phyloP scores from a whole-genome alignment of 2,797 vertebrate genomes.

The Cryptoblepharus egeriae region DNA sequence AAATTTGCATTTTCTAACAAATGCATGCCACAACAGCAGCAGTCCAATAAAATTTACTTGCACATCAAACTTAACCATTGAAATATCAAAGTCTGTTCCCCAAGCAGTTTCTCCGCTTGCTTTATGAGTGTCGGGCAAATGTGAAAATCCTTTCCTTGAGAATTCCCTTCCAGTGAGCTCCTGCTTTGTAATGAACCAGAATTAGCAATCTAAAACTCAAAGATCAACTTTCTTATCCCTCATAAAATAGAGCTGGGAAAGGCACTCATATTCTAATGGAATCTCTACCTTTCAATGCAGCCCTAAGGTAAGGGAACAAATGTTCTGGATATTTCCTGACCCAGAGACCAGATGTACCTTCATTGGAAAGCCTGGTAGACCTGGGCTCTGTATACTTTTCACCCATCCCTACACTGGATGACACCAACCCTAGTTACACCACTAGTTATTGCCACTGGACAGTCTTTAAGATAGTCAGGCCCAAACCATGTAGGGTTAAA shows the following conservation, averaged over 20 bases:
- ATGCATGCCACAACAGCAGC: conserved; percentile 1
- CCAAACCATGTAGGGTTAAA: too few species aligned
- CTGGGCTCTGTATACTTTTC: too few species aligned
- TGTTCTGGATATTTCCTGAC: too few species aligned
- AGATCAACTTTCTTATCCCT: not conserved
- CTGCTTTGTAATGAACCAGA: not conserved
- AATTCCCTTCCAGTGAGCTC: conserved; percentile 2
- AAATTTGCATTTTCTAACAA: conserved; percentile 70
- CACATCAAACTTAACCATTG: conserved; percentile 26
- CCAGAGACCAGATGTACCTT: too few species aligned
- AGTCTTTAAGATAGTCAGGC: too few species aligned
- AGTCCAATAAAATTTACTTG: conserved; percentile 44
- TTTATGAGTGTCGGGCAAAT: conserved; percentile 37
- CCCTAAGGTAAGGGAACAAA: too few species aligned
- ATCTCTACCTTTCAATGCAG: not conserved
- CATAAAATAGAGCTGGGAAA: not conserved
- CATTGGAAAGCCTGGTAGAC: too few species aligned
- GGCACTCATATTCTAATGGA: too few species aligned
- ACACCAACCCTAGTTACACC: too few species aligned
- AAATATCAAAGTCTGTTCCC: conserved; percentile 26
- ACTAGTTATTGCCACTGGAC: too few species aligned
- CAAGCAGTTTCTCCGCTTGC: not conserved
- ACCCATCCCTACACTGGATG: too few species aligned
- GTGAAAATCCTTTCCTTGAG: conserved; percentile 21
- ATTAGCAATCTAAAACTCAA: not conserved